These are phyloP conservation scores for Taphrorychus bicolor DNA, from an alignment of 2,888 invertebrate species.

Conservation along the genomic window DNA sequence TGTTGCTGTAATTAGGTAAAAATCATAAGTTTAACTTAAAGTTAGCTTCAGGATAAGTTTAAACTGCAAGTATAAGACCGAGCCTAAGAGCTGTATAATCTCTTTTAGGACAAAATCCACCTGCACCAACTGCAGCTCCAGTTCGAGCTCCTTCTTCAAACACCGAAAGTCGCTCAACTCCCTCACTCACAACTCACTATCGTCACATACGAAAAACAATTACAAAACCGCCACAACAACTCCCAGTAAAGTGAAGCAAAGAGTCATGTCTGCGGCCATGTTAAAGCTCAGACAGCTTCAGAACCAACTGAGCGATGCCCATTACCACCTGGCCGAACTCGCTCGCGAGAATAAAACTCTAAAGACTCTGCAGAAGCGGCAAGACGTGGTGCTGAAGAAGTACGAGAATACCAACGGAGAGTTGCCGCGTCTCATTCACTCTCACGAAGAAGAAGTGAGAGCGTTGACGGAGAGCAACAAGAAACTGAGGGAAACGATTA, in stretches of 20 bases:
- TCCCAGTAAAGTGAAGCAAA: conserved; percentile 60
- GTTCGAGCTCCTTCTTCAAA: conserved; percentile 58
- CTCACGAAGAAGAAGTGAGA: conserved; percentile 80
- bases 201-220: too few species aligned
- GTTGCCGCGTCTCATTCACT: conserved; percentile 75
- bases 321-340: conserved; percentile 76
- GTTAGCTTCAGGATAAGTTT: too few species aligned
- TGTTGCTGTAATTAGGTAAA: too few species aligned
- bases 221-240: too few species aligned
- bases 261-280: conserved; percentile 81
- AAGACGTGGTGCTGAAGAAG: conserved; percentile 77
- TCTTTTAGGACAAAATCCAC: conserved; percentile 56
- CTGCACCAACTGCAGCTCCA: conserved; percentile 58
- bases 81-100: too few species aligned
- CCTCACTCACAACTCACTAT: too few species aligned
- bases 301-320: conserved; percentile 81
- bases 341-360: conserved; percentile 77
- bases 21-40: too few species aligned
- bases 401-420: conserved; percentile 82
- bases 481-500: conserved; percentile 68
- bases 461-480: conserved; percentile 74
- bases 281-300: conserved; percentile 78
- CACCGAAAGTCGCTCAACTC: too few species aligned
- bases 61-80: too few species aligned
- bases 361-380: conserved; percentile 79